A percentile compares a stretch with the other conserved stretches of the same genome.
phyloP scores from a whole-genome alignment of 2,888 invertebrate genomes.

The Sinotaia quadrata region DNA sequence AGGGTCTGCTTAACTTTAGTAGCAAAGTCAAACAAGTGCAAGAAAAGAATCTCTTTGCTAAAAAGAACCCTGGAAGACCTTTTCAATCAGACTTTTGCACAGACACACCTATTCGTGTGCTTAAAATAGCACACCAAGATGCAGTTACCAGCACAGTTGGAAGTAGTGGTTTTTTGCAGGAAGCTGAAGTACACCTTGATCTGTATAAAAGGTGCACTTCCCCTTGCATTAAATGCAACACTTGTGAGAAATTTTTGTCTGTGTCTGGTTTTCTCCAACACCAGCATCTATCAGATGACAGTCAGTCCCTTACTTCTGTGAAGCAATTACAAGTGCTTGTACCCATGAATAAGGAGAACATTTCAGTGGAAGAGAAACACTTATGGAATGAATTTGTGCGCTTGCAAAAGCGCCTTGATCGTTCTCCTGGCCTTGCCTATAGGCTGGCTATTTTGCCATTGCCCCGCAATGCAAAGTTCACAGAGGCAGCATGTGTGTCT shows the following conservation, averaged over 20 bases:
- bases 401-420: conserved; percentile 33
- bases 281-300: conserved; percentile 58
- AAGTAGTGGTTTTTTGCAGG: conserved; percentile 43
- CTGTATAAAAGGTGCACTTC: conserved; percentile 58
- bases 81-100: conserved; percentile 1
- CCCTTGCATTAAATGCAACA: conserved; percentile 63
- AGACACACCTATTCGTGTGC: conserved; percentile 15
- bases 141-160: conserved; percentile 39
- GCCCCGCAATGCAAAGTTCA: neutral
- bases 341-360: conserved; percentile 46
- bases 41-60: conserved; percentile 1
- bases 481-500: neutral
- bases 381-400: conserved; percentile 55
- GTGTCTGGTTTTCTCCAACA: conserved; percentile 63
- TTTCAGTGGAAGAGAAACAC: conserved; percentile 48
- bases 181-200: conserved; percentile 54
- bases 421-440: neutral
- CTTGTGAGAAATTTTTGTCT: conserved; percentile 63
- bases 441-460: conserved; percentile 12
- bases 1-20: conserved; percentile 34
- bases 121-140: conserved; percentile 56
- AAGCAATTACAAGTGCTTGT: conserved; percentile 55
- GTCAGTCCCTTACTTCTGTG: conserved; percentile 52
- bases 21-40: neutral
- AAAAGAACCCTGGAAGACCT: conserved; percentile 4